Conservation (phyloP, 1,140 invertebrate species). For the Manduca sexta region DNA sequence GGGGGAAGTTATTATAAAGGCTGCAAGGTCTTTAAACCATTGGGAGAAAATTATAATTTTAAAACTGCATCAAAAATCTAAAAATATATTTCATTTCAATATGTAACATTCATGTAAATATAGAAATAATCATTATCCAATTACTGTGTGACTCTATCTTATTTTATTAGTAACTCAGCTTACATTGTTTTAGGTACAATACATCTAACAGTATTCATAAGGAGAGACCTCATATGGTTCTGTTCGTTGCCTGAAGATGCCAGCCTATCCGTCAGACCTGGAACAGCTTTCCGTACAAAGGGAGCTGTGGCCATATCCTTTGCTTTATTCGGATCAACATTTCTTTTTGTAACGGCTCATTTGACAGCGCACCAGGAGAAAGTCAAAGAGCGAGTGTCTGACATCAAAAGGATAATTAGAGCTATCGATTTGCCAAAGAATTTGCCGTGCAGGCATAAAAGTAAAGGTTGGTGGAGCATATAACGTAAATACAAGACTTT, state of each 20-base stretch:
- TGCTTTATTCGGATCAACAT: slow-evolving; percentile 93
- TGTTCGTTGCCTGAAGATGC: slow-evolving; percentile 92
- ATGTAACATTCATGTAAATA: too few relatives aligned
- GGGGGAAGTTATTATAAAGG: too few relatives aligned
- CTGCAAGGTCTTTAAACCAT: too few relatives aligned
- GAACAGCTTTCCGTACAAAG: slow-evolving; percentile 92
- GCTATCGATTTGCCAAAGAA: slow-evolving; percentile 90
- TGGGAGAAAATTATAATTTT: too few relatives aligned
- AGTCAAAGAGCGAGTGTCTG: slow-evolving; percentile 88
- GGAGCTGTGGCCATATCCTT: slow-evolving; percentile 93
- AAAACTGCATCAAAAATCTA: too few relatives aligned
- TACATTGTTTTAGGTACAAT: slow-evolving; percentile 80
- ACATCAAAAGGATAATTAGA: slow-evolving; percentile 89
- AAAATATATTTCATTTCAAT: too few relatives aligned
- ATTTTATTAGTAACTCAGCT: too few relatives aligned
- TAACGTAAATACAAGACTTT: too few relatives aligned
- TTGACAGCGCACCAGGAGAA: slow-evolving; percentile 92
- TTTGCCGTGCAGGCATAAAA: slow-evolving; percentile 82
- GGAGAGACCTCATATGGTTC: slow-evolving; percentile 95
- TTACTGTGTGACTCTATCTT: too few relatives aligned
- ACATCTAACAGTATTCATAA: slow-evolving; percentile 88
- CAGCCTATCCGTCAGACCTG: slow-evolving; percentile 88
- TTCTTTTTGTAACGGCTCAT: slow-evolving; percentile 95
- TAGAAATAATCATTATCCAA: too few relatives aligned
- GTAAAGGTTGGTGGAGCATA: slow-evolving; percentile 78